Evolutionary conservation across 2,113 vertebrate species (phyloP).

Genomic region (Callipepla californica): DNA sequence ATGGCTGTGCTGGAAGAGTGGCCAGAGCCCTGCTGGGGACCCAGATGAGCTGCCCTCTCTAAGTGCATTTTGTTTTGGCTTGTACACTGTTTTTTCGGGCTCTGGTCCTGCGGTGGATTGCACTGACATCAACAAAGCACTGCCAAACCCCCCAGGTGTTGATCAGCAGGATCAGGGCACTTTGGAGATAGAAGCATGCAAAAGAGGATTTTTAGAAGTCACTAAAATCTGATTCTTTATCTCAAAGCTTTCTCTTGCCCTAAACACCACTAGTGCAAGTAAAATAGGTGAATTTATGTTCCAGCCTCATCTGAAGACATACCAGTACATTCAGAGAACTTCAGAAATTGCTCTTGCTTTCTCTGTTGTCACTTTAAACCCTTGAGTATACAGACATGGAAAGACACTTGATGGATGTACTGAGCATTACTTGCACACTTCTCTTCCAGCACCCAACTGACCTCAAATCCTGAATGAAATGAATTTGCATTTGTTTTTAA

Average conservation of each 20-base stretch:
- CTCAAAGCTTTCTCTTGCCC: not conserved
- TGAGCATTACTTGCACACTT: conserved; percentile 38
- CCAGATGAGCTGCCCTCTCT: not conserved
- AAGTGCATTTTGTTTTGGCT: not conserved
- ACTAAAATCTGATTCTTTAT: not conserved
- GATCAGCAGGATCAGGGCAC: not conserved
- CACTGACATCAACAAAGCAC: not conserved
- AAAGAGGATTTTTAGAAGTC: not conserved
- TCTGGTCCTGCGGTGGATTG: not conserved
- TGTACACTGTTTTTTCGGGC: not conserved
- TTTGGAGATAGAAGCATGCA: not conserved
- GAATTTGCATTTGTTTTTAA: conserved; percentile 52
- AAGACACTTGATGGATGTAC: not conserved
- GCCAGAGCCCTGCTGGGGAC: not conserved
- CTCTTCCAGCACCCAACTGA: conserved; percentile 32
- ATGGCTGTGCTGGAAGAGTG: not conserved
- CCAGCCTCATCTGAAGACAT: not conserved
- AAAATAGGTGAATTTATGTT: not conserved
- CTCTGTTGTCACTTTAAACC: conserved; percentile 16
- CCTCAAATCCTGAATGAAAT: conserved; percentile 45
- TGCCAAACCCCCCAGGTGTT: not conserved
- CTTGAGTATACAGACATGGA: not conserved
- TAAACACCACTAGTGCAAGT: not conserved
- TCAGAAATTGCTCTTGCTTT: conserved; percentile 35
- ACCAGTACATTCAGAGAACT: not conserved